These are phyloP conservation scores for Salmo trutta DNA, from an alignment of 2,797 vertebrate genomes.

Conservation along the genomic window DNA sequence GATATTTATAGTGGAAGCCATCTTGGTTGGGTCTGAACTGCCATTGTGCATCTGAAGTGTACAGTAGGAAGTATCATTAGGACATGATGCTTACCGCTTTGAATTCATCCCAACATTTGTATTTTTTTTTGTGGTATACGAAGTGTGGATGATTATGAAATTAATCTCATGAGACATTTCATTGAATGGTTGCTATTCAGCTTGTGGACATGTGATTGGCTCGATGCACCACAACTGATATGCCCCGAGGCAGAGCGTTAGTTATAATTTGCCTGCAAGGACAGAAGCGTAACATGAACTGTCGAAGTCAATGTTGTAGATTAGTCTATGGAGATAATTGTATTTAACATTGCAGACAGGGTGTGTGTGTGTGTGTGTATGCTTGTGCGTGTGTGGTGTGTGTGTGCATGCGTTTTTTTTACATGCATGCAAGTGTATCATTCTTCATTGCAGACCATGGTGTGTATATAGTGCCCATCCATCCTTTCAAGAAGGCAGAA, in stretches of 20 bases:
- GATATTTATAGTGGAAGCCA: constrained; percentile 37
- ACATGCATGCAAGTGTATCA: not conserved
- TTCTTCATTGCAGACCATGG: constrained; percentile 31
- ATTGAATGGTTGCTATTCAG: constrained; percentile 24
- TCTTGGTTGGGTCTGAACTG: constrained; percentile 37
- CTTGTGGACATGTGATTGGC: constrained; percentile 34
- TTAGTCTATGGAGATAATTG: constrained; percentile 48
- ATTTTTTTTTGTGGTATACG: not conserved
- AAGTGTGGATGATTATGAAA: constrained; percentile 5
- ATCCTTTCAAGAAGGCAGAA: constrained; percentile 70
- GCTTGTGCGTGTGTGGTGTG: not conserved
- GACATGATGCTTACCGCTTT: not conserved
- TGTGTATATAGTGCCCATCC: constrained; percentile 50
- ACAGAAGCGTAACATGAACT: constrained; percentile 31
- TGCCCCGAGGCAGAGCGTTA: constrained; percentile 1
- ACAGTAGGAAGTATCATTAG: not conserved
- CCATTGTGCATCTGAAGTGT: constrained; percentile 13
- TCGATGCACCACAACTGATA: constrained; percentile 25
- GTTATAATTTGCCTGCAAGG: constrained; percentile 10
- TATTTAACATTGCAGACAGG: not conserved
- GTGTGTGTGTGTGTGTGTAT: not conserved
- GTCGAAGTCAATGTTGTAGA: constrained; percentile 45
- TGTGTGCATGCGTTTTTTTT: constrained; percentile 1
- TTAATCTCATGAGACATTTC: constrained; percentile 19
- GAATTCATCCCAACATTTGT: not conserved